These are phyloP conservation scores for Chaenocephalus aceratus DNA, from an alignment of 2,113 vertebrate genomes.

Conservation along the genomic window DNA sequence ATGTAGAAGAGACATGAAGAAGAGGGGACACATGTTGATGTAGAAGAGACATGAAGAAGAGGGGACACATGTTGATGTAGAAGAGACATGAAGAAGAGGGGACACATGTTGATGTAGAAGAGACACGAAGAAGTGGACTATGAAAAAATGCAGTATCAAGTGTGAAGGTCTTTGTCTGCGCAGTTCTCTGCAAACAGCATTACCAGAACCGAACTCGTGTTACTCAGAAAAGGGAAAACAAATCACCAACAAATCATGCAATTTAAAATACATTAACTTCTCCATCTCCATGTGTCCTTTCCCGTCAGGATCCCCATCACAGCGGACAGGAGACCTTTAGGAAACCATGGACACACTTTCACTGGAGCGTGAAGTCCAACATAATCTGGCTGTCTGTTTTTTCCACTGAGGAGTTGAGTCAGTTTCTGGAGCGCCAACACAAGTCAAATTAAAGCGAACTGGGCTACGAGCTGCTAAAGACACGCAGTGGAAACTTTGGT, in stretches of 20 bases:
- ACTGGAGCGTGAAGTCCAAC: slow-evolving; percentile 31
- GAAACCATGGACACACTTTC: slow-evolving; percentile 25
- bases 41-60: too few relatives aligned
- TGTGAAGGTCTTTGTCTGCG: too few relatives aligned
- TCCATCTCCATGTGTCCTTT: slow-evolving; percentile 1
- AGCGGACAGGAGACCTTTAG: slow-evolving; percentile 21
- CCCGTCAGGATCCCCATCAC: background rate
- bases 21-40: too few relatives aligned
- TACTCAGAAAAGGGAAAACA: background rate
- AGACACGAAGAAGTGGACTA: too few relatives aligned
- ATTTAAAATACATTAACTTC: background rate
- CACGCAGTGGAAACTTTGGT: background rate
- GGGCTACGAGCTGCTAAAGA: background rate
- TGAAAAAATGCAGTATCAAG: too few relatives aligned
- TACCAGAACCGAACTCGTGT: too few relatives aligned
- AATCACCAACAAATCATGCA: background rate
- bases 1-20: too few relatives aligned
- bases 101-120: too few relatives aligned
- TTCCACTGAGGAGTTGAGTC: slow-evolving; percentile 26
- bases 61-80: too few relatives aligned
- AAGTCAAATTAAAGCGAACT: background rate
- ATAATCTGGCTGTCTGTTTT: slow-evolving; percentile 4
- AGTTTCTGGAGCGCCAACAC: slow-evolving; percentile 13
- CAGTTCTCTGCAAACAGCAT: too few relatives aligned
- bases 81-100: too few relatives aligned